Evolutionary conservation across 2,797 vertebrate species (phyloP).

Genomic region (Iguana delicatissima): DNA sequence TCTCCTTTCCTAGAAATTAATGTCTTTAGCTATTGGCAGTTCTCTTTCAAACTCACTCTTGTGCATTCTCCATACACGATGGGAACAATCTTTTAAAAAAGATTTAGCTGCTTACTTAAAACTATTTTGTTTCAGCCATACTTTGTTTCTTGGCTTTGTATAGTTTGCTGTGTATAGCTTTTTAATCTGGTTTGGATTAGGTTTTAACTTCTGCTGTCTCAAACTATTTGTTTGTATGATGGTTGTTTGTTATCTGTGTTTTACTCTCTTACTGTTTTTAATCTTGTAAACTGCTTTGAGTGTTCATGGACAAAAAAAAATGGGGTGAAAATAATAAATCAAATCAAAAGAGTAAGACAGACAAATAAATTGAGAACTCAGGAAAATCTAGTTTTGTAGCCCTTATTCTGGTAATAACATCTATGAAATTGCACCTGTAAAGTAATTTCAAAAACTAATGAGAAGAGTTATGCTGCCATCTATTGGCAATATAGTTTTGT

Average conservation of each 20-base stretch:
- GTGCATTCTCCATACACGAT: neutral
- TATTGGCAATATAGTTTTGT: slow-evolving; percentile 61
- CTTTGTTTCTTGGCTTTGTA: neutral
- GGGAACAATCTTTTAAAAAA: neutral
- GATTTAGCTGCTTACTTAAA: slow-evolving; percentile 9
- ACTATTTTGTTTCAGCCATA: neutral
- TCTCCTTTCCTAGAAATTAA: slow-evolving; percentile 5
- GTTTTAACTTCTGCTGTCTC: slow-evolving; percentile 27
- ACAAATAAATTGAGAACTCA: slow-evolving; percentile 46
- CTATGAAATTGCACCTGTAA: slow-evolving; percentile 30
- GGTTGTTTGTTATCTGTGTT: slow-evolving; percentile 15
- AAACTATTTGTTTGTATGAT: slow-evolving; percentile 17
- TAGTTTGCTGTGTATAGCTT: slow-evolving; percentile 6
- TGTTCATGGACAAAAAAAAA: slow-evolving; percentile 4
- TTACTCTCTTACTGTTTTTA: slow-evolving; percentile 22
- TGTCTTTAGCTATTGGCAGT: neutral
- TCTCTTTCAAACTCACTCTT: neutral
- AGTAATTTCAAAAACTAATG: neutral
- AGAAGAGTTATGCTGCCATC: slow-evolving; percentile 81
- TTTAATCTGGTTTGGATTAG: slow-evolving; percentile 25
- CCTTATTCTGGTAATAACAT: slow-evolving; percentile 54
- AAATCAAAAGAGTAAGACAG: slow-evolving; percentile 36
- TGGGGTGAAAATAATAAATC: slow-evolving; percentile 31
- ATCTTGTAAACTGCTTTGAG: slow-evolving; percentile 35
- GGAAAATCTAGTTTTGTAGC: slow-evolving; percentile 53